Percentiles rank a stretch among this genome's conserved stretches.
Evolutionary conservation across 2,797 vertebrate species (phyloP).

Genomic region (Melanotaenia pygmaea): DNA sequence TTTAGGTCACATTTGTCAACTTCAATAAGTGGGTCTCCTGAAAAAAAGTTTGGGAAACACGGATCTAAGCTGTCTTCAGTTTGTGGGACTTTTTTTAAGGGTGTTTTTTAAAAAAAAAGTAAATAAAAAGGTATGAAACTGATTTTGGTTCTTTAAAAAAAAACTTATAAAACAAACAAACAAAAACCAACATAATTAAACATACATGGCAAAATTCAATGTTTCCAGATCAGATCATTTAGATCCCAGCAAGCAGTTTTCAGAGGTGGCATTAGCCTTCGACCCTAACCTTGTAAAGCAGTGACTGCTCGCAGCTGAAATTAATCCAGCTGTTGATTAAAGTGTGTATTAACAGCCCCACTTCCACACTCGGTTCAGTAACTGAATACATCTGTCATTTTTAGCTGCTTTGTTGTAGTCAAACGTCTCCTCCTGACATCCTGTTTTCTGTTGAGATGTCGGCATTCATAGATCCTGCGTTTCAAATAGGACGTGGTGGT

Average conservation of each 20-base stretch:
- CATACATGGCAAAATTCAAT: background rate
- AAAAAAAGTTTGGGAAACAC: no score
- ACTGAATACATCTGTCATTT: background rate
- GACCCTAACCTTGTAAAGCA: no score
- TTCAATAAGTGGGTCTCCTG: no score
- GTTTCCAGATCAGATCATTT: no score
- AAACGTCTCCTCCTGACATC: background rate
- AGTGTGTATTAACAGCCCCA: slow-evolving; percentile 2
- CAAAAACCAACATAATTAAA: background rate
- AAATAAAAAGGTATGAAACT: no score
- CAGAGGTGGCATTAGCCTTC: no score
- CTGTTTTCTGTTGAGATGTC: slow-evolving; percentile 14
- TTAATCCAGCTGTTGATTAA: slow-evolving; percentile 7
- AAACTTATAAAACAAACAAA: no score
- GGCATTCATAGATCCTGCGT: slow-evolving; percentile 12
- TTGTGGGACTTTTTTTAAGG: background rate
- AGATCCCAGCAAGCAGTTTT: no score
- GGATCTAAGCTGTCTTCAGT: background rate
- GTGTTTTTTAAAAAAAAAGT: no score
- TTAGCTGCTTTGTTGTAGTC: slow-evolving; percentile 2
- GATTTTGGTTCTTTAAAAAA: no score
- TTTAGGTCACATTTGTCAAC: no score
- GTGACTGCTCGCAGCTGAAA: background rate
- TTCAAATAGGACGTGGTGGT: slow-evolving; percentile 18
- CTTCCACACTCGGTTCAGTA: slow-evolving; percentile 10